phyloP scores from a whole-genome alignment of 2,113 vertebrate genomes.

The Vanacampus margaritifer region DNA sequence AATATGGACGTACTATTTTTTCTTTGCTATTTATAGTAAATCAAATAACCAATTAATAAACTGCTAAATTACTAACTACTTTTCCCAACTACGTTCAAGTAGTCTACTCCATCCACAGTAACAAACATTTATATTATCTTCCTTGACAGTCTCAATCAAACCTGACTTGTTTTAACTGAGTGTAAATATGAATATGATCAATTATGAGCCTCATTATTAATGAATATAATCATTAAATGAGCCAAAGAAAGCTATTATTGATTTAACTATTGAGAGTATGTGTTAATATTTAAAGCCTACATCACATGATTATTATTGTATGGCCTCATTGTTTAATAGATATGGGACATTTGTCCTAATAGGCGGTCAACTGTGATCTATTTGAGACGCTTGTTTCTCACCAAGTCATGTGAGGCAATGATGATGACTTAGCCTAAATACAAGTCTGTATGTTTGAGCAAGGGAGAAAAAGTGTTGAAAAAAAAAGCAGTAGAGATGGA shows the following conservation, averaged over 20 bases:
- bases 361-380: slow-evolving; percentile 20
- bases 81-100: no score
- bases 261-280: slow-evolving; percentile 29
- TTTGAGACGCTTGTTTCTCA: slow-evolving; percentile 3
- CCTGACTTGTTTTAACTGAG: background rate
- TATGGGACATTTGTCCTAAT: slow-evolving; percentile 37
- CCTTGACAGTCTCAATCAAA: background rate
- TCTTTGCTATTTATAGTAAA: no score
- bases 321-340: slow-evolving; percentile 39
- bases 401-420: slow-evolving; percentile 8
- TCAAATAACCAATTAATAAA: no score
- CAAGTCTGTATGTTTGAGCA: slow-evolving; percentile 23
- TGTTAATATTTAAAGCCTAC: slow-evolving; percentile 63
- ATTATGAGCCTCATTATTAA: background rate
- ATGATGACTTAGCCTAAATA: slow-evolving; percentile 13
- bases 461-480: slow-evolving; percentile 20
- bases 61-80: no score
- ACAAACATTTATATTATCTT: background rate
- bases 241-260: slow-evolving; percentile 39
- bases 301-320: slow-evolving; percentile 44
- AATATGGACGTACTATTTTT: no score
- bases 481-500: slow-evolving; percentile 37
- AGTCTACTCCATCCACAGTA: background rate
- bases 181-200: background rate
- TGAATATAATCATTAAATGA: slow-evolving; percentile 6